phyloP scores from a whole-genome alignment of 2,888 invertebrate genomes.

The Drosophila percnosoma region DNA sequence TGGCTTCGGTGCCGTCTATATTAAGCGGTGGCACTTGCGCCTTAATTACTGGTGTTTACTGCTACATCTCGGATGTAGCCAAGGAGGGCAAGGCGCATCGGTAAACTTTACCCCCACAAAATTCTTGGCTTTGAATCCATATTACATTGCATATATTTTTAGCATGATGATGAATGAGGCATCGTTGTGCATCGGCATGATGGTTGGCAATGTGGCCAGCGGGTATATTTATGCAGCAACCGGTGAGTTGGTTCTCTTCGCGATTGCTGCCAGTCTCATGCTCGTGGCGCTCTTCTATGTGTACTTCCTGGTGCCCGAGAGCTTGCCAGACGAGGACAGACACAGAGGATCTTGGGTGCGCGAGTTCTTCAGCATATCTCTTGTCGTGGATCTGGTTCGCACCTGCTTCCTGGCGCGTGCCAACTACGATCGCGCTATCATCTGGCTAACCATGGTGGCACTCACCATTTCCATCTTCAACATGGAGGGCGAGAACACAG shows the following conservation, averaged over 20 bases:
- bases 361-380: constrained; percentile 82
- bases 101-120: constrained; percentile 47
- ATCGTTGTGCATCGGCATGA: constrained; percentile 87
- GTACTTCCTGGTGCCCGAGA: constrained; percentile 82
- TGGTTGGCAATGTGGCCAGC: constrained; percentile 87
- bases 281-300: constrained; percentile 78
- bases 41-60: constrained; percentile 87
- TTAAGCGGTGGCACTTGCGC: constrained; percentile 88
- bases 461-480: constrained; percentile 82
- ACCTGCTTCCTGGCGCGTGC: constrained; percentile 82
- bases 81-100: constrained; percentile 85
- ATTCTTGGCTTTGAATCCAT: not conserved
- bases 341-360: constrained; percentile 79
- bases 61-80: constrained; percentile 89
- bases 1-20: constrained; percentile 87
- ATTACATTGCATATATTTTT: constrained; percentile 47
- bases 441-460: constrained; percentile 83
- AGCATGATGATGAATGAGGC: constrained; percentile 89
- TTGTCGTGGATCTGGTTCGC: constrained; percentile 82
- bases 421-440: constrained; percentile 83
- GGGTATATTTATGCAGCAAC: constrained; percentile 86
- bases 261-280: constrained; percentile 70
- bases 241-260: constrained; percentile 77
- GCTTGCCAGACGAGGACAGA: constrained; percentile 75
- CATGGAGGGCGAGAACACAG: constrained; percentile 83